Conservation (phyloP, 1,140 invertebrate species). For the Philotrypesis tridentata region DNA sequence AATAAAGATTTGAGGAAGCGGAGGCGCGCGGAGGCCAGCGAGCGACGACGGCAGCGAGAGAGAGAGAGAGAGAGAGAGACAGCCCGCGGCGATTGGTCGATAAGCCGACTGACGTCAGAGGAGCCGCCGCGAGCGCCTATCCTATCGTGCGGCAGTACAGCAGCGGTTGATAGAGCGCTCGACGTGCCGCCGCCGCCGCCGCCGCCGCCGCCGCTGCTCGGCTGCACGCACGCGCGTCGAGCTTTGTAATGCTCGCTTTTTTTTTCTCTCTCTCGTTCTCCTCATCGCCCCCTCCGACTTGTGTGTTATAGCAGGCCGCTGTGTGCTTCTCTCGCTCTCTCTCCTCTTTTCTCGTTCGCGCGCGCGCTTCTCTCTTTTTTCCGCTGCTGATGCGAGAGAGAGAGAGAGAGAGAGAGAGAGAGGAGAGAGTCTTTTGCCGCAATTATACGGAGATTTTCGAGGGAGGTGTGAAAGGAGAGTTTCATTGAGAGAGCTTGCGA, state of each 20-base stretch:
- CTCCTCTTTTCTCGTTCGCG: too few species aligned
- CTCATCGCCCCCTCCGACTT: too few species aligned
- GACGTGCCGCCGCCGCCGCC: too few species aligned
- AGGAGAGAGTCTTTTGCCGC: too few species aligned
- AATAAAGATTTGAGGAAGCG: slow-evolving; percentile 66
- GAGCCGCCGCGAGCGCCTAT: slow-evolving; percentile 47
- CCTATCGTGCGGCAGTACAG: slow-evolving; percentile 39
- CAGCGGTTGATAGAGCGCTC: neutral
- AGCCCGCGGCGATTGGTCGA: slow-evolving; percentile 61
- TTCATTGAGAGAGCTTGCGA: neutral
- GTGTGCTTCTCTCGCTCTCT: too few species aligned
- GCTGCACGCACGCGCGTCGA: neutral
- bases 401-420: too few species aligned
- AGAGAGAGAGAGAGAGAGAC: slow-evolving; percentile 38
- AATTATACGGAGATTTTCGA: too few species aligned
- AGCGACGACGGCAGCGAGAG: slow-evolving; percentile 17
- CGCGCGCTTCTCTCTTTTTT: too few species aligned
- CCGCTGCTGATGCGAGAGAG: too few species aligned
- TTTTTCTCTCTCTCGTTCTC: too few species aligned
- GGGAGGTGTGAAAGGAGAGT: too few species aligned
- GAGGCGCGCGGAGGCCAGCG: slow-evolving; percentile 20
- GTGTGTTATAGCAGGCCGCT: too few species aligned
- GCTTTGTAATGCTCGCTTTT: neutral
- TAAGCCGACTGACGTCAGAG: slow-evolving; percentile 63
- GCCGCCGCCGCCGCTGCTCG: slow-evolving; percentile 19